These are phyloP conservation scores for Oscheius sp. DNA, from an alignment of 2,888 invertebrate genomes.

Conservation along the genomic window DNA sequence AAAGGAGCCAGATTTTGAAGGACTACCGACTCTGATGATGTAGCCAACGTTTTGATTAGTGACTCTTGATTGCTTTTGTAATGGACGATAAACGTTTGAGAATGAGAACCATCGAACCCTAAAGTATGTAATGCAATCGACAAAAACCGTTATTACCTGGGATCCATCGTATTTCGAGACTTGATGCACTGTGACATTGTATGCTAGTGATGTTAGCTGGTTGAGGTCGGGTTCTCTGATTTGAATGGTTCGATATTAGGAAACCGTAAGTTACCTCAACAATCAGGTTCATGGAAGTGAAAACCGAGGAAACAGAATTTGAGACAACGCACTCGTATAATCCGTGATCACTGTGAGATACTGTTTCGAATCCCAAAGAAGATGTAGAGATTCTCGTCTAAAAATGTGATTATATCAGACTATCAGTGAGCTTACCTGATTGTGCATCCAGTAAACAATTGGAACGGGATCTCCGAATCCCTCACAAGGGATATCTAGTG, in stretches of 20 bases:
- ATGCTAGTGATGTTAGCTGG: constrained; percentile 46
- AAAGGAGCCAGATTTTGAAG: constrained; percentile 53
- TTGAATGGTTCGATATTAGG: not conserved
- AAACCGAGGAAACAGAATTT: constrained; percentile 62
- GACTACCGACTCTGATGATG: constrained; percentile 38
- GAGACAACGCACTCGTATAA: constrained; percentile 65
- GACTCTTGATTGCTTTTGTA: constrained; percentile 44
- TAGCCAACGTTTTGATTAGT: constrained; percentile 42
- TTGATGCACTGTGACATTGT: constrained; percentile 49
- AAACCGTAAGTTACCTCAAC: constrained; percentile 54
- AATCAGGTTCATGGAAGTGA: constrained; percentile 47
- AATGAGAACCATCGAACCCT: constrained; percentile 59
- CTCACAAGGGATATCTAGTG: constrained; percentile 59
- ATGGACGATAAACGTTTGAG: constrained; percentile 57
- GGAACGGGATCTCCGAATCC: constrained; percentile 71
- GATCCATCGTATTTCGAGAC: constrained; percentile 52
- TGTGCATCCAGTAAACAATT: constrained; percentile 66
- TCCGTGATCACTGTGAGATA: constrained; percentile 63
- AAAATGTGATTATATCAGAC: constrained; percentile 30
- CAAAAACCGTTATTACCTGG: constrained; percentile 38
- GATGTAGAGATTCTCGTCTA: constrained; percentile 58
- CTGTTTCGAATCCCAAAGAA: constrained; percentile 48
- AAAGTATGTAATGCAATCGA: not conserved
- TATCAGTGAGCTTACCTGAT: constrained; percentile 47
- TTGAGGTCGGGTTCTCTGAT: constrained; percentile 61